Evolutionary conservation across 1,140 invertebrate species (phyloP).

Genomic region (Drosophila lacertosa): DNA sequence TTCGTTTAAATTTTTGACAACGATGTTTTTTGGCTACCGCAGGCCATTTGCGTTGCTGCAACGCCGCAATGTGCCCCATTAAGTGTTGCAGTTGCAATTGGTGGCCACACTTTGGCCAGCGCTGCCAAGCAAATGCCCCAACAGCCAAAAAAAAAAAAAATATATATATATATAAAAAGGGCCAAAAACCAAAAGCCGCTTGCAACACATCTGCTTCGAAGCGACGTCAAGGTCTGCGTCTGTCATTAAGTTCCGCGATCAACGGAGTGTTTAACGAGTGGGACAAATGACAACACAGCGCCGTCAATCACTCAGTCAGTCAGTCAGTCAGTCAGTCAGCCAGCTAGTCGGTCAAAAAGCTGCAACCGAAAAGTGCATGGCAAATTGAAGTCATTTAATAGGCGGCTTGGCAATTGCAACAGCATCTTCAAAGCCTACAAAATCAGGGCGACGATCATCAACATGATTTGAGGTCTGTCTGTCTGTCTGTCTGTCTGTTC

Average conservation of each 20-base stretch:
- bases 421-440: conserved; percentile 1
- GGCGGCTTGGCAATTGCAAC: conserved; percentile 39
- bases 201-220: conserved; percentile 37
- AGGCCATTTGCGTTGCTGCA: conserved; percentile 19
- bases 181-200: conserved; percentile 21
- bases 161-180: too few species aligned
- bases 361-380: conserved; percentile 43
- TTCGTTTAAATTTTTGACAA: conserved; percentile 15
- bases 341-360: conserved; percentile 13
- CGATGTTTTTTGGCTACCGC: not conserved
- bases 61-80: conserved; percentile 25
- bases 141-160: conserved; percentile 11
- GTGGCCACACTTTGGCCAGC: conserved; percentile 43
- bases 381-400: conserved; percentile 48
- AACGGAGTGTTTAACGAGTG: conserved; percentile 43
- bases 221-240: conserved; percentile 38
- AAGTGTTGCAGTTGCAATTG: conserved; percentile 54
- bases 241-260: conserved; percentile 35
- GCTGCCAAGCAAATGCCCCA: conserved; percentile 34
- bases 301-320: conserved; percentile 9
- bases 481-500: not conserved
- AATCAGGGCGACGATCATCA: conserved; percentile 24
- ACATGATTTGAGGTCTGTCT: conserved; percentile 5
- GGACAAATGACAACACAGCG: conserved; percentile 36
- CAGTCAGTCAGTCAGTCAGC: conserved; percentile 11